These are phyloP conservation scores for Doryteuthis pealeii DNA, from an alignment of 1,140 invertebrate genomes.

Conservation along the genomic window DNA sequence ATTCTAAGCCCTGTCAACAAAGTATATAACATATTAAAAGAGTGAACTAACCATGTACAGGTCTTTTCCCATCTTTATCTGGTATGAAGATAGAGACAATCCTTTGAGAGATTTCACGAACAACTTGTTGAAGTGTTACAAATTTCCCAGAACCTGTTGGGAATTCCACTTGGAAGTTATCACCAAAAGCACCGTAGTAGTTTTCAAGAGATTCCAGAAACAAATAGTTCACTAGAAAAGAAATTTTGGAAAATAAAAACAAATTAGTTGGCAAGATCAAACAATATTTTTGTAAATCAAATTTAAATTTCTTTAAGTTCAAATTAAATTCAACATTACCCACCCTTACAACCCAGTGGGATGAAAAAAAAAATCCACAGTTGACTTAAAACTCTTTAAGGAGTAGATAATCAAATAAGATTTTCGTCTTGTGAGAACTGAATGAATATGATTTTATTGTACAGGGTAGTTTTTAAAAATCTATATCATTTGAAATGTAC, in stretches of 20 bases:
- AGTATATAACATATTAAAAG: not conserved
- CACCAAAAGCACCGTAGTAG: slow-evolving; percentile 37
- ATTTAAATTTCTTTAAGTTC: not conserved
- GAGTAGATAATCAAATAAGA: not conserved
- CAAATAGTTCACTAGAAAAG: slow-evolving; percentile 46
- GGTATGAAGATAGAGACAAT: slow-evolving; percentile 48
- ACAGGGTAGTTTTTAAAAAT: too few relatives aligned
- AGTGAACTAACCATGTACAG: slow-evolving; percentile 48
- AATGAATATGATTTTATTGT: too few relatives aligned
- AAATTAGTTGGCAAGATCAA: not conserved
- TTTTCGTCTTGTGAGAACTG: too few relatives aligned
- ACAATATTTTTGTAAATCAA: not conserved
- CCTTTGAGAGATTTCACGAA: slow-evolving; percentile 35
- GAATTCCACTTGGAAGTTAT: slow-evolving; percentile 34
- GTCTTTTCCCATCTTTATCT: slow-evolving; percentile 38
- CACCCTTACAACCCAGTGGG: not conserved
- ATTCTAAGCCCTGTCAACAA: too few relatives aligned
- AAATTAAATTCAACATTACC: not conserved
- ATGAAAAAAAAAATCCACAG: not conserved
- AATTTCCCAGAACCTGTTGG: slow-evolving; percentile 26
- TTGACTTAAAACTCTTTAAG: not conserved
- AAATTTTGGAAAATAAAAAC: slow-evolving; percentile 2
- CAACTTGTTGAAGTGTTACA: slow-evolving; percentile 29
- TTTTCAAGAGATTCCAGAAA: slow-evolving; percentile 49
- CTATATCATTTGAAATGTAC: too few relatives aligned